A percentile compares a stretch with the other conserved stretches of the same genome.
These are phyloP conservation scores for Microchirus variegatus DNA, from an alignment of 2,797 vertebrate genomes.

Conservation along the genomic window DNA sequence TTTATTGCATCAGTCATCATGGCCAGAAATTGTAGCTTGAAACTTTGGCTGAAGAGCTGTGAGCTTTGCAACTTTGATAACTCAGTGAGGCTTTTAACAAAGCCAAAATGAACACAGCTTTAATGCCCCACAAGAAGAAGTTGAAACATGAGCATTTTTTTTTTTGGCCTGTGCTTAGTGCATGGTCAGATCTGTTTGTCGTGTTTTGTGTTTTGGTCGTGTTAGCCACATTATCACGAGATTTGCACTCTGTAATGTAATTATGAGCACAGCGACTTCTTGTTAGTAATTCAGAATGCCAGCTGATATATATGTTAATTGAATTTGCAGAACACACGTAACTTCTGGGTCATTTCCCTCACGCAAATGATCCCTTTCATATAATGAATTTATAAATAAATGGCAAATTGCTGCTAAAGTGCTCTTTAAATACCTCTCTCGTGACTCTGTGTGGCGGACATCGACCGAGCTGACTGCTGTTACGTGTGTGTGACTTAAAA, in stretches of 20 bases:
- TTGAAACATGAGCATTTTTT: slow-evolving; percentile 14
- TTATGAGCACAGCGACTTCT: no score
- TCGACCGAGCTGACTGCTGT: slow-evolving; percentile 14
- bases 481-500: not conserved
- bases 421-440: slow-evolving; percentile 8
- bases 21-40: slow-evolving; percentile 11
- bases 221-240: slow-evolving; percentile 41
- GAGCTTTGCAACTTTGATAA: slow-evolving; percentile 33
- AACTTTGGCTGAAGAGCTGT: slow-evolving; percentile 30
- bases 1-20: slow-evolving; percentile 17
- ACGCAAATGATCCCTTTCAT: slow-evolving; percentile 9
- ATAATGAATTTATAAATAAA: no score
- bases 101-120: slow-evolving; percentile 18
- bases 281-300: slow-evolving; percentile 3
- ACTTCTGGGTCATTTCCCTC: no score
- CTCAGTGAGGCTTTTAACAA: slow-evolving; percentile 31
- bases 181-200: slow-evolving; percentile 53
- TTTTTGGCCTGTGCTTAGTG: slow-evolving; percentile 52
- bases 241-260: slow-evolving; percentile 63
- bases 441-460: slow-evolving; percentile 54
- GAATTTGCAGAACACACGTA: slow-evolving; percentile 11
- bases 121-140: slow-evolving; percentile 10
- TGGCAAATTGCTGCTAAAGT: not conserved
- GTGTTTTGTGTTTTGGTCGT: slow-evolving; percentile 39
- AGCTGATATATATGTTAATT: not conserved